phyloP scores from a whole-genome alignment of 2,113 vertebrate genomes.

The Ivindomyrus marchei region DNA sequence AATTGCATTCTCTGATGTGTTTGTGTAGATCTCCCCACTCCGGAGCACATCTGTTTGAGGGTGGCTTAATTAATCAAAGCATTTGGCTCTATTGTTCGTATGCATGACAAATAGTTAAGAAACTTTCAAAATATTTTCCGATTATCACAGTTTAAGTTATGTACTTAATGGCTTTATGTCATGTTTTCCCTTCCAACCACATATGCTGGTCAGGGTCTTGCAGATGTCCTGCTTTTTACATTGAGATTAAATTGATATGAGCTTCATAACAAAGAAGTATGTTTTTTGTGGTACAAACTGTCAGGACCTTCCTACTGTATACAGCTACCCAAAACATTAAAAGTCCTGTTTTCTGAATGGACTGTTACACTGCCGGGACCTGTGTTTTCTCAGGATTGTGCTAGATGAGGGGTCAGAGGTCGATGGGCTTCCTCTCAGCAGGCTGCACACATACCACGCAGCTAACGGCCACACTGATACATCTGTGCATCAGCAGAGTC shows the following conservation, averaged over 20 bases:
- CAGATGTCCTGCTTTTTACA: neutral
- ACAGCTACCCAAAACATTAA: neutral
- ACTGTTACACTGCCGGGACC: neutral
- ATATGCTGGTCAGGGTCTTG: neutral
- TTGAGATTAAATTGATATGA: neutral
- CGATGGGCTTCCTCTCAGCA: neutral
- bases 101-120: neutral
- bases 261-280: neutral
- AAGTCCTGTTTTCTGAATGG: neutral
- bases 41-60: neutral
- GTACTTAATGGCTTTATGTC: neutral
- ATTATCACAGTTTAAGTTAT: neutral
- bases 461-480: neutral
- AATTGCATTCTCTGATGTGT: neutral
- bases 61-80: constrained; percentile 1
- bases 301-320: neutral
- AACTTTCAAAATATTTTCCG: neutral
- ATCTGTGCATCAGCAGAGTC: neutral
- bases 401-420: neutral
- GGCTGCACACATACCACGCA: neutral
- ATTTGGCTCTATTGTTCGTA: neutral
- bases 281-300: neutral
- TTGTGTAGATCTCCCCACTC: neutral
- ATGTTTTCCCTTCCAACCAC: neutral
- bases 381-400: neutral